phyloP scores from a whole-genome alignment of 2,888 invertebrate species.

The Anorthoa munda region DNA sequence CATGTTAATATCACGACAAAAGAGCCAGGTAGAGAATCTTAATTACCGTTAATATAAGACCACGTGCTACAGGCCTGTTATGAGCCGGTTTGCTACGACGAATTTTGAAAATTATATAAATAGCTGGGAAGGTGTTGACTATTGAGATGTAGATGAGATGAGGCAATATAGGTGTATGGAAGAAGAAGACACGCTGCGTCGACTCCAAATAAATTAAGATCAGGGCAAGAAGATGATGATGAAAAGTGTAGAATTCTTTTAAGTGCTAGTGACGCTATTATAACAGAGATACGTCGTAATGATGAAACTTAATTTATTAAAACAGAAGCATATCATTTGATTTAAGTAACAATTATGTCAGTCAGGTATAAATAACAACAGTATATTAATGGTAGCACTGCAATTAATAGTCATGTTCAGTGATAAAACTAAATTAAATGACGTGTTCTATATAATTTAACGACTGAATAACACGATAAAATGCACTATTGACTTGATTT shows the following conservation, averaged over 20 bases:
- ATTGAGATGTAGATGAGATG: too few species aligned
- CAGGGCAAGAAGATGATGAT: too few species aligned
- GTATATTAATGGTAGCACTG: not conserved
- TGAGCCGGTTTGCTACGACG: constrained; percentile 21
- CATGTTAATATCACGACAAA: constrained; percentile 39
- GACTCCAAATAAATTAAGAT: too few species aligned
- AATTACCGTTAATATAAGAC: constrained; percentile 44
- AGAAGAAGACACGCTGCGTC: too few species aligned
- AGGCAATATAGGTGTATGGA: too few species aligned
- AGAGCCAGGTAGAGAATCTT: constrained; percentile 45
- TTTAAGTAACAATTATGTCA: not conserved
- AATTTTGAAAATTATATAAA: constrained; percentile 18
- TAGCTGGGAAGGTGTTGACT: too few species aligned
- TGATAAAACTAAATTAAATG: not conserved
- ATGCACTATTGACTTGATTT: not conserved
- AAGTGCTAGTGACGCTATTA: not conserved
- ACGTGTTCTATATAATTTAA: not conserved
- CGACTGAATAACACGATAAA: not conserved
- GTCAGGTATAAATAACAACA: not conserved
- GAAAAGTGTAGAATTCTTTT: not conserved
- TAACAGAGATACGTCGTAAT: not conserved
- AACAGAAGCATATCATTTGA: not conserved
- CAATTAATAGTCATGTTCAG: not conserved
- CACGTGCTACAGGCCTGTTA: constrained; percentile 12
- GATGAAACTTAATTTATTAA: not conserved